phyloP scores from a whole-genome alignment of 2,113 vertebrate species.

The Tragelaphus scriptus region DNA sequence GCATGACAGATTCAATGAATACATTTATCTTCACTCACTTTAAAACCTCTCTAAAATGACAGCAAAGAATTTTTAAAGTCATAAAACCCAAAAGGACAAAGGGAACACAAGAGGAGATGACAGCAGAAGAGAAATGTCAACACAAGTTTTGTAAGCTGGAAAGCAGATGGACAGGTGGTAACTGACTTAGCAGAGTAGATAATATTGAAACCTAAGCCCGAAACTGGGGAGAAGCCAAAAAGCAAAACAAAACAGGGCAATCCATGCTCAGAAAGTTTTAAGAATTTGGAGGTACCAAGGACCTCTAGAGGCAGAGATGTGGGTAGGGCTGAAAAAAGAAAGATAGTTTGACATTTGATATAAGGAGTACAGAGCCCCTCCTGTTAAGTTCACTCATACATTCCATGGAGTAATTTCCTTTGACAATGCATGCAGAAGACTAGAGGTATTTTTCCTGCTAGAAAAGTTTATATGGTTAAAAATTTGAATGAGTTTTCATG shows the following conservation, averaged over 20 bases:
- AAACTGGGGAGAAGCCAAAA: slow-evolving; percentile 23
- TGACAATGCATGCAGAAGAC: not conserved
- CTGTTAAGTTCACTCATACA: not conserved
- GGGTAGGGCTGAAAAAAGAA: not conserved
- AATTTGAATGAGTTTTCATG: not conserved
- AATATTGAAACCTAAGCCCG: slow-evolving; percentile 26
- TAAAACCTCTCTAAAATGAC: slow-evolving; percentile 13
- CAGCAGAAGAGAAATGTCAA: slow-evolving; percentile 41
- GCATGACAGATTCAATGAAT: not conserved
- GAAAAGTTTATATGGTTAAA: not conserved
- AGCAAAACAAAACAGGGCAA: not conserved
- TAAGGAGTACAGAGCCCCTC: not conserved
- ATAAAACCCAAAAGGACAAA: slow-evolving; percentile 18
- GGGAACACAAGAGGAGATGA: not conserved
- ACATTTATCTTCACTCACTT: not conserved
- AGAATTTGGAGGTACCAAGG: not conserved
- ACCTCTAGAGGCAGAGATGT: not conserved
- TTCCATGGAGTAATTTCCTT: not conserved
- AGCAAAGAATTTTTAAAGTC: slow-evolving; percentile 13
- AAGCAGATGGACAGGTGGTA: slow-evolving; percentile 15
- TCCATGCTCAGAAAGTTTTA: not conserved
- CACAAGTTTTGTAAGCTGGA: slow-evolving; percentile 27
- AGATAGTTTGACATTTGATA: not conserved
- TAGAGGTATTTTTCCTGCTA: not conserved
- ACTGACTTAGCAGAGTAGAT: slow-evolving; percentile 26